These are phyloP conservation scores for Setophaga kirtlandii DNA, from an alignment of 2,113 vertebrate genomes.

Conservation along the genomic window DNA sequence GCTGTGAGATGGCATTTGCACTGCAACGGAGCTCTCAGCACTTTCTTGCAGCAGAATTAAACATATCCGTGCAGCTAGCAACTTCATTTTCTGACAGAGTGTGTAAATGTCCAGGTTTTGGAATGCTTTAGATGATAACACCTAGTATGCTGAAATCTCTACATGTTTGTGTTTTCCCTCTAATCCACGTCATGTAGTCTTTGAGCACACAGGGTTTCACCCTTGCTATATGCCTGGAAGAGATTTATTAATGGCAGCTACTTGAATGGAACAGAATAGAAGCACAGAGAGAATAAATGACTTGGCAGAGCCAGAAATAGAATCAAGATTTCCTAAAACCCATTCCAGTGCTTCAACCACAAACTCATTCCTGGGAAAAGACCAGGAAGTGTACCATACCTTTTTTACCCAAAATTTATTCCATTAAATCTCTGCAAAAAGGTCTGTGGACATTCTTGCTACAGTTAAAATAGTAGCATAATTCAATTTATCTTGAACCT, in stretches of 20 bases:
- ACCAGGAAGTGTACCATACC: not conserved
- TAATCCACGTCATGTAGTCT: fast-evolving
- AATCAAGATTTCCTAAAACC: not conserved
- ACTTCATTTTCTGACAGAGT: not conserved
- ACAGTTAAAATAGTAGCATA: not conserved
- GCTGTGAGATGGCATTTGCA: not conserved
- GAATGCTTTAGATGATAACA: not conserved
- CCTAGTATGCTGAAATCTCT: not conserved
- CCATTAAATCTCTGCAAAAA: not conserved
- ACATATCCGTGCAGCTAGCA: not conserved
- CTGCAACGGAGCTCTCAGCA: not conserved
- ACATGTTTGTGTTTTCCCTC: not conserved
- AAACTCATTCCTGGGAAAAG: not conserved
- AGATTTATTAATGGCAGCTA: not conserved
- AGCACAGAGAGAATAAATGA: not conserved
- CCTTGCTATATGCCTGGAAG: not conserved
- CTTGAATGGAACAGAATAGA: not conserved
- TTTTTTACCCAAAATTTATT: not conserved
- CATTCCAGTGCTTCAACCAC: not conserved
- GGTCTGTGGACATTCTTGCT: not conserved
- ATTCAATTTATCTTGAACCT: constrained; percentile 17
- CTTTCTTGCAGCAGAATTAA: not conserved
- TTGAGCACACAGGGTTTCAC: not conserved
- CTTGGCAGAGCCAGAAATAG: not conserved
- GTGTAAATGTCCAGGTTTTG: not conserved